A percentile compares a stretch with the other conserved stretches of the same genome.
phyloP scores from a whole-genome alignment of 2,113 vertebrate species.

The Ptilorrhoa leucosticta region DNA sequence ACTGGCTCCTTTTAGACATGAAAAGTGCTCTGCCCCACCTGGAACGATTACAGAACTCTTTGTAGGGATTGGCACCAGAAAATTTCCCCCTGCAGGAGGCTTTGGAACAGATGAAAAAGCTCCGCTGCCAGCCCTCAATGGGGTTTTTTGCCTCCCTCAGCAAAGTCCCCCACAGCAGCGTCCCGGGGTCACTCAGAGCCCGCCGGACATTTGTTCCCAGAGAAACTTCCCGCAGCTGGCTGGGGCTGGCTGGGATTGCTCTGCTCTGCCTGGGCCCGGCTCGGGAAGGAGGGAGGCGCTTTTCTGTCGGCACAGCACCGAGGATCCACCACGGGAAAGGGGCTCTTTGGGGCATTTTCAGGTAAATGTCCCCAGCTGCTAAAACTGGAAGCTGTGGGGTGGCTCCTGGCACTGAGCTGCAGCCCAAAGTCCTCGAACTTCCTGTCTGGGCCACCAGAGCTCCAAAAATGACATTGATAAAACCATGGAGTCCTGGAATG shows the following conservation, averaged over 20 bases:
- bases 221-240: neutral
- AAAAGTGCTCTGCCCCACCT: neutral
- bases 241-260: neutral
- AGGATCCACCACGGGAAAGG: neutral
- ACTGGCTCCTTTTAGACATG: neutral
- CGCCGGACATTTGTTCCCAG: neutral
- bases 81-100: neutral
- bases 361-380: neutral
- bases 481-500: too few species aligned
- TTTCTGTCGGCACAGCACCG: neutral
- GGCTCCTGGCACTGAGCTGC: neutral
- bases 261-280: neutral
- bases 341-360: neutral
- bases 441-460: neutral
- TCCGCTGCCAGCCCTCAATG: neutral
- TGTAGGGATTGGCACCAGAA: neutral
- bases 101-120: neutral
- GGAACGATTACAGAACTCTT: neutral
- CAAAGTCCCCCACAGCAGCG: neutral
- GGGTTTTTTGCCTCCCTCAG: neutral
- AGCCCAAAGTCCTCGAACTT: neutral
- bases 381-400: neutral
- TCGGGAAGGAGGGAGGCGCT: neutral
- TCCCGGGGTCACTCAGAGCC: neutral
- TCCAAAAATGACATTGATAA: neutral